Evolutionary conservation across 2,888 invertebrate genomes (phyloP), one percentile per base, ranked within the genome.

Genomic region (Tetrapedia diversipes): DNA sequence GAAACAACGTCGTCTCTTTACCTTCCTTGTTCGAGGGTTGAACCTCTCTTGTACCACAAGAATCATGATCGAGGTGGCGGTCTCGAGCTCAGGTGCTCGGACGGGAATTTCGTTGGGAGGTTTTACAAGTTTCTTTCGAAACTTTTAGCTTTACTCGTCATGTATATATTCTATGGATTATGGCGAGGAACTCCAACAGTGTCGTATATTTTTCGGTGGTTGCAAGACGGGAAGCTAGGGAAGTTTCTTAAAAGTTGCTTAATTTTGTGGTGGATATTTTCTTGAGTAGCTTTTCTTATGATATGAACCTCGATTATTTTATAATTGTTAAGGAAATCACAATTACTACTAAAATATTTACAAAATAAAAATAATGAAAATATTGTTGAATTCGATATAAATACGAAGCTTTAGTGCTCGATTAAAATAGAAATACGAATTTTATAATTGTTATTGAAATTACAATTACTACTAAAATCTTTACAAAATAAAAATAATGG

Each of bases 151-250:
- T 39, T 47, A n/a, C 64, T 64, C 57, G 60, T 77, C 59, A 37
- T 37, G 41, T 37, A 51, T 57, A 68, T 61, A 76, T 73, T 51
- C 43, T 27, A 2, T 19, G 76, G 74, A 74, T 74, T 76, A 76
- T 39, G 56, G 24, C 43, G 41, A 22, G n/a, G 3, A 71, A 71
- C 47, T 65, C 39, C 24, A 29, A 16, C 53, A 56, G 29, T 37
- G 54, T 56, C 61, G 61, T 67, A n/a, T 74, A 63, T 68, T 22
- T 60, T 22, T 24, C 39, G 2, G 32, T 32, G 24, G 24, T 16
- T 19, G 41, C 11, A 37, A 16, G 16, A 54, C 65, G 51, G n/a
- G 11, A 37, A 43, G 32, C 19, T 4, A 16, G 7, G 2, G 3
- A 3, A 24, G 47, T 32, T 66, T 37, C 4, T 8, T 7, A 24